Base-by-base conservation (phyloP, 2,113 vertebrate species). In the Etheostoma spectabile region DNA sequence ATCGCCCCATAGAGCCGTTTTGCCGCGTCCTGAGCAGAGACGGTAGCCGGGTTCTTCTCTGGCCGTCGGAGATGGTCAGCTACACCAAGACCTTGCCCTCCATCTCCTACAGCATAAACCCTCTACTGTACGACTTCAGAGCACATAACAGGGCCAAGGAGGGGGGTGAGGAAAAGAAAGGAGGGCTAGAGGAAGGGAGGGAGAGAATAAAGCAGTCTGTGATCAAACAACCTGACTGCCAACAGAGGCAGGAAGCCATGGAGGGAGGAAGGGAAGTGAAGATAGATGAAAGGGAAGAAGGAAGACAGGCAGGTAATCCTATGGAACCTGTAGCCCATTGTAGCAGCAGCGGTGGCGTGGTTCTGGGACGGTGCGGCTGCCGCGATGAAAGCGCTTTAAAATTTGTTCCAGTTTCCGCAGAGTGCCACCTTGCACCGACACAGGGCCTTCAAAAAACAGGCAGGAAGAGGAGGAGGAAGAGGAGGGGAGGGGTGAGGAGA, bases 71-170 rank as follows among this genome's bases (percentile, higher is more conserved):
- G 79, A 94, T 94, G 93, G 62, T 94, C 55, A 86, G 85, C 69
- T 89, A 90, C 87, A 94, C 93, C 83, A 79, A 77, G 42, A 89
- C 78, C 0, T 81, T 61, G 0, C 93, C 91, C n/a, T 79, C 90
- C 78, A 66, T 94, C 62, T 93, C 93, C 46, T 92, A 86, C 85
- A 88, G 92, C 7, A 77, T 94, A 67, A 94, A 94, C 79, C 93
- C 93, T 53, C 83, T 94, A 13, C 88, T 92, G 45, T 91, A 94
- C 11, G 89, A 94, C 87, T 94, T 94, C 89, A 92, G 88, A 86
- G 89, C 91, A 0, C 86, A 91, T 22, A 88, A 82, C 89, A 80
- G 72, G 87, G 66, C 77, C 76, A 80, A 48, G 61, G 86, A 86
- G 55, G 81, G 49, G 27, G 71, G 6, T 8, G 75, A 80, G 66